phyloP scores from a whole-genome alignment of 2,888 invertebrate species.

The Pharmacophagus antenor region DNA sequence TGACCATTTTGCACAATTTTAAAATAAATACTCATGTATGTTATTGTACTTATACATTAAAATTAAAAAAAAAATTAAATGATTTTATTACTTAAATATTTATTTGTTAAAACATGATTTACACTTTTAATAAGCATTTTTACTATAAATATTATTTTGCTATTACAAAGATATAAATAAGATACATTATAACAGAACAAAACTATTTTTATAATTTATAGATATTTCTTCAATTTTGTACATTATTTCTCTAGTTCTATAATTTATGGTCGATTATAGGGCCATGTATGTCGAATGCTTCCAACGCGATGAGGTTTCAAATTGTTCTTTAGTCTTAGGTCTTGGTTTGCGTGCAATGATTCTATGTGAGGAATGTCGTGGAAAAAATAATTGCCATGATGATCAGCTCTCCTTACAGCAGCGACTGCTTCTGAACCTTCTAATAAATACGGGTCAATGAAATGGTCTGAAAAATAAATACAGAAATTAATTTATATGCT shows the following conservation, averaged over 20 bases:
- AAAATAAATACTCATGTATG: not conserved
- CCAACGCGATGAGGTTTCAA: slow-evolving; percentile 81
- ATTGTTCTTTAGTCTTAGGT: slow-evolving; percentile 80
- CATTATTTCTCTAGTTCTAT: not conserved
- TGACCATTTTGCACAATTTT: not conserved
- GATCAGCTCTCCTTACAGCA: slow-evolving; percentile 76
- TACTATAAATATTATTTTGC: too few relatives aligned
- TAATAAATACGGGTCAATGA: slow-evolving; percentile 80
- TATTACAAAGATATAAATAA: not conserved
- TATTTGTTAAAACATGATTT: not conserved
- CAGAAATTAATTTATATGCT: not conserved
- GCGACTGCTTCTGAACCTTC: slow-evolving; percentile 81
- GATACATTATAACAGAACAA: not conserved
- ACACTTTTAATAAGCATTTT: slow-evolving; percentile 2
- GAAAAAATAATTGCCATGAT: slow-evolving; percentile 82
- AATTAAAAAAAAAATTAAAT: not conserved
- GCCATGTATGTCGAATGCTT: slow-evolving; percentile 82
- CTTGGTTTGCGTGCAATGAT: slow-evolving; percentile 82
- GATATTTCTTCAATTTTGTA: not conserved
- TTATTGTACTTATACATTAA: not conserved
- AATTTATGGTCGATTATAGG: slow-evolving; percentile 74
- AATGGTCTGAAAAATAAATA: slow-evolving; percentile 25
- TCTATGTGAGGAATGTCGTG: slow-evolving; percentile 83
- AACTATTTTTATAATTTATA: slow-evolving; percentile 14
- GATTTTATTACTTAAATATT: not conserved